Evolutionary conservation across 1,140 invertebrate genomes (phyloP).

Genomic region (Bombyx mori): ASM3026992v2 NC_085130.1:10310501-10311000

Average conservation of each 20-base stretch:
- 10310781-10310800: constrained; percentile 75
- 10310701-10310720: constrained; percentile 82
- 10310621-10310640: neutral
- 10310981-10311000: too few species aligned
- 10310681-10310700: constrained; percentile 85
- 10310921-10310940: too few species aligned
- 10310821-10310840: too few species aligned
- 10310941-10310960: too few species aligned
- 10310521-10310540: constrained; percentile 69
- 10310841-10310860: too few species aligned
- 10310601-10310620: neutral
- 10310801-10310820: too few species aligned
- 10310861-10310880: too few species aligned
- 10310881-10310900: too few species aligned
- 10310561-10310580: constrained; percentile 51
- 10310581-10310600: constrained; percentile 60
- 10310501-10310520: constrained; percentile 48
- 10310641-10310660: neutral
- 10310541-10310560: constrained; percentile 59
- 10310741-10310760: constrained; percentile 68
- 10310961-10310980: too few species aligned
- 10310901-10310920: too few species aligned
- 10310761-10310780: constrained; percentile 80
- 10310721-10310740: constrained; percentile 76
- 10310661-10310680: constrained; percentile 72